Conservation (phyloP, 1,140 invertebrate genomes). For the Pseudoatta argentina region DNA sequence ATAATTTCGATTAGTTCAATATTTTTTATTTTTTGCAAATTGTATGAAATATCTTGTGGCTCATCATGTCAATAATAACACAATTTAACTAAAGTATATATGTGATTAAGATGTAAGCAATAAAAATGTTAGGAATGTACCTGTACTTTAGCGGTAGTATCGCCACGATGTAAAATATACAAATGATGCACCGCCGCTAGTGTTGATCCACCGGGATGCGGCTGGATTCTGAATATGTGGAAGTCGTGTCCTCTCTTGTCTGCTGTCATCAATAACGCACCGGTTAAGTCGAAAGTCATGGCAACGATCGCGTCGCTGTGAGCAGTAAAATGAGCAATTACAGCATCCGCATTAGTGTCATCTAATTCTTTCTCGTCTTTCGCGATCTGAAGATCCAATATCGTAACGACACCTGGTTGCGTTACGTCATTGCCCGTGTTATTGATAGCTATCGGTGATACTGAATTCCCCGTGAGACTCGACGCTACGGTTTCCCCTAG, state of each 20-base stretch:
- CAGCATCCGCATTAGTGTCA: slow-evolving; percentile 87
- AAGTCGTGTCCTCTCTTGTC: slow-evolving; percentile 98
- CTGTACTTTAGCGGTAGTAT: slow-evolving; percentile 93
- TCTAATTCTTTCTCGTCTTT: slow-evolving; percentile 88
- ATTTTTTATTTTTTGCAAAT: neutral
- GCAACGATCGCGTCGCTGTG: slow-evolving; percentile 96
- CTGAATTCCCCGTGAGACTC: slow-evolving; percentile 91
- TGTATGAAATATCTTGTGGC: neutral
- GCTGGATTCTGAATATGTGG: slow-evolving; percentile 97
- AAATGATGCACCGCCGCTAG: slow-evolving; percentile 98
- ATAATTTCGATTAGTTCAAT: neutral
- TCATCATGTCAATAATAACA: slow-evolving; percentile 11
- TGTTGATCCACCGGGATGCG: slow-evolving; percentile 95
- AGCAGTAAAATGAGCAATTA: slow-evolving; percentile 97
- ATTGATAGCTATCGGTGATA: slow-evolving; percentile 81
- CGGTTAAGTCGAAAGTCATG: slow-evolving; percentile 96
- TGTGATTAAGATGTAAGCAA: neutral
- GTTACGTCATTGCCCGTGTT: slow-evolving; percentile 86
- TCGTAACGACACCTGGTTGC: slow-evolving; percentile 94
- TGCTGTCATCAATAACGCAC: slow-evolving; percentile 96
- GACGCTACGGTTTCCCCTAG: slow-evolving; percentile 97
- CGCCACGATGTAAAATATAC: slow-evolving; percentile 96
- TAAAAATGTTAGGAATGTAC: slow-evolving; percentile 73
- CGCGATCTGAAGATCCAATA: slow-evolving; percentile 92
- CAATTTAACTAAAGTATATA: neutral